Evolutionary conservation across 2,888 invertebrate genomes (phyloP).

Genomic region (Bruchidius siliquastri): DNA sequence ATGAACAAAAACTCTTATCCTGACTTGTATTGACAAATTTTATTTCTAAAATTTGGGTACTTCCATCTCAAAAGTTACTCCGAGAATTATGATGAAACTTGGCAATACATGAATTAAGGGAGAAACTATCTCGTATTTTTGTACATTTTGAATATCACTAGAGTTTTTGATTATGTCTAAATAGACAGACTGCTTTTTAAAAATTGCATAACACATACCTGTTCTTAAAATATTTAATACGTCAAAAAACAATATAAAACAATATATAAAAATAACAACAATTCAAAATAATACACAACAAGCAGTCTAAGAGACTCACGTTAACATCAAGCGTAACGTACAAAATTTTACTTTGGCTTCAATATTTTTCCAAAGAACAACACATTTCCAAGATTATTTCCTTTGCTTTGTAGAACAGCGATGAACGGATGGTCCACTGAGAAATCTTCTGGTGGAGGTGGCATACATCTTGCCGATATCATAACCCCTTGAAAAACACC

Average conservation of each 20-base stretch:
- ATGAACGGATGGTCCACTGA: neutral
- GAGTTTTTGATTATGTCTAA: no score
- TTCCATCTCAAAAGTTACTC: no score
- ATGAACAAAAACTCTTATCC: no score
- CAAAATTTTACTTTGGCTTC: neutral
- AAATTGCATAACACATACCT: neutral
- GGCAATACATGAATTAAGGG: no score
- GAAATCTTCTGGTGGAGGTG: neutral
- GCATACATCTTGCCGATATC: neutral
- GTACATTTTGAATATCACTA: no score
- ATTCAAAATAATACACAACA: neutral
- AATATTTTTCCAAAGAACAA: neutral
- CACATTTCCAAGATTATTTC: neutral
- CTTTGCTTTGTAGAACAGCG: neutral
- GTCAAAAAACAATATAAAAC: neutral
- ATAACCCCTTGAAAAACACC: neutral
- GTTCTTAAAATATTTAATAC: neutral
- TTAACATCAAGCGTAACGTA: neutral
- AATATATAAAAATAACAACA: neutral
- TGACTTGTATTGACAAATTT: no score
- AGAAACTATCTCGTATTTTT: no score
- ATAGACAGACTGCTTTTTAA: no score
- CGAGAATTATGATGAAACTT: no score
- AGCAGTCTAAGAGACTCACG: neutral
- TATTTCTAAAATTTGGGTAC: no score